Percentiles rank a stretch among this genome's conserved stretches.
These are phyloP conservation scores for Mustelus asterias DNA, from an alignment of 2,113 vertebrate species.

Conservation along the genomic window DNA sequence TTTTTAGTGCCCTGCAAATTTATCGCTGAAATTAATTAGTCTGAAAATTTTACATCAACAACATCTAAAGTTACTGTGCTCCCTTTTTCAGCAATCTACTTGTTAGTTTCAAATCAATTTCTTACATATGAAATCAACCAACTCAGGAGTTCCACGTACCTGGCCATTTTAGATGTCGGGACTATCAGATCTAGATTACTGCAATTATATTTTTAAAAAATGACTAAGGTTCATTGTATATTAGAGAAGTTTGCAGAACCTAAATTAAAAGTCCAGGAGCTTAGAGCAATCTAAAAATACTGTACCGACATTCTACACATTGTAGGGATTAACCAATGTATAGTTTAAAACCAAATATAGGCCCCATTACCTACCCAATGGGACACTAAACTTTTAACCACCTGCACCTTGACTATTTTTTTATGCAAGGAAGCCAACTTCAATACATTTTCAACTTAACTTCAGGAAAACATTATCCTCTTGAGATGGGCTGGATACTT, in stretches of 20 bases:
- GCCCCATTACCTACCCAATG: constrained; percentile 30
- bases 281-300: constrained; percentile 30
- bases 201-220: not conserved
- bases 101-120: not conserved
- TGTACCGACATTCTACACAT: constrained; percentile 5
- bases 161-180: not conserved
- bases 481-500: constrained; percentile 4
- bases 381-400: constrained; percentile 37
- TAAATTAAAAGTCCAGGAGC: constrained; percentile 28
- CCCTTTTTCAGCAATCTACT: constrained; percentile 20
- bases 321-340: constrained; percentile 32
- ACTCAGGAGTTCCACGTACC: not conserved
- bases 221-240: constrained; percentile 22
- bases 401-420: constrained; percentile 26
- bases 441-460: constrained; percentile 30
- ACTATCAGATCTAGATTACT: not conserved
- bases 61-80: not conserved
- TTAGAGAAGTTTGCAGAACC: constrained; percentile 5
- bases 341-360: constrained; percentile 27
- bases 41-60: not conserved
- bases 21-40: not conserved
- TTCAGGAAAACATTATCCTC: constrained; percentile 16
- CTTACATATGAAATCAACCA: not conserved
- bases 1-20: not conserved
- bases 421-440: constrained; percentile 6